These are phyloP conservation scores for Mirza zaza DNA, from an alignment of 2,113 vertebrate genomes.

Conservation along the genomic window DNA sequence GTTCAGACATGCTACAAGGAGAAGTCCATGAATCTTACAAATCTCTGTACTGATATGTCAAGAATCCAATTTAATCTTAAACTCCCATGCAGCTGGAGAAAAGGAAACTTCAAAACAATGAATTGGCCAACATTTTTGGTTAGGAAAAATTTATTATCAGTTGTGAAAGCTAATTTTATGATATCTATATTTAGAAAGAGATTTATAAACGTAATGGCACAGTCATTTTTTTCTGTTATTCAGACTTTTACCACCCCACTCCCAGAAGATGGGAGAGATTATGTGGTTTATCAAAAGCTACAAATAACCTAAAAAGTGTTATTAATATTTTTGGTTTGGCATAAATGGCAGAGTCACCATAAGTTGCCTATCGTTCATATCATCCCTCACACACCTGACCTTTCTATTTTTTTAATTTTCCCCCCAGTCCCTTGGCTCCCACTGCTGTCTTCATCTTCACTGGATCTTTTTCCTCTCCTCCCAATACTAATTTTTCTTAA, in stretches of 20 bases:
- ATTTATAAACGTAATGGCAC: neutral
- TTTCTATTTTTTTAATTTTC: neutral
- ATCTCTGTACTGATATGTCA: neutral
- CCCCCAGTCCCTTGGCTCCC: too few relatives aligned
- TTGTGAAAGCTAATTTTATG: neutral
- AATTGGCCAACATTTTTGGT: neutral
- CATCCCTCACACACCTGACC: neutral
- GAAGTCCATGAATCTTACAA: neutral
- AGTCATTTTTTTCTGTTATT: neutral
- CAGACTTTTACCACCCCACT: neutral
- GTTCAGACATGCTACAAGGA: neutral
- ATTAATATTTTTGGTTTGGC: neutral
- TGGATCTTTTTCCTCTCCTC: neutral
- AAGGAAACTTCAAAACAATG: neutral
- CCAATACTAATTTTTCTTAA: neutral
- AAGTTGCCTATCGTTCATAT: neutral
- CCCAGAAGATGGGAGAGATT: neutral
- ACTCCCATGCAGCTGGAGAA: neutral
- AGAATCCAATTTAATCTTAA: neutral
- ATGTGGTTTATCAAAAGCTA: neutral
- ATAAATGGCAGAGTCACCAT: neutral
- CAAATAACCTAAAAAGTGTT: neutral
- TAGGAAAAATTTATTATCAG: neutral
- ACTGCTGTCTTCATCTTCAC: neutral
- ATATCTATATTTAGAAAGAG: neutral